These are phyloP conservation scores for Miniopterus natalensis DNA, from an alignment of 2,113 vertebrate genomes.

Conservation along the genomic window DNA sequence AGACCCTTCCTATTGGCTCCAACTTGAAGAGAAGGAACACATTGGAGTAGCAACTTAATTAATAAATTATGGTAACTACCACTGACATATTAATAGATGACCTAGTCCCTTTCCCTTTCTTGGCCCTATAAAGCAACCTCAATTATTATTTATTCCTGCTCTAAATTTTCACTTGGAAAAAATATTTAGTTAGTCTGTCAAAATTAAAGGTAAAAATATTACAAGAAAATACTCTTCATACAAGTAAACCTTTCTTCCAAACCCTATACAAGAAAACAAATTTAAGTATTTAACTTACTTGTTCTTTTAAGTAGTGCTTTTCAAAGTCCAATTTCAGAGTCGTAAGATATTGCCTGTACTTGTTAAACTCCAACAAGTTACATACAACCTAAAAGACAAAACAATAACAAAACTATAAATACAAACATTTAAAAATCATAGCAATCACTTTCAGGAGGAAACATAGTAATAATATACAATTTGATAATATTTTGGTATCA, in stretches of 20 bases:
- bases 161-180: constrained; percentile 42
- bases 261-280: not conserved
- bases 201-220: constrained; percentile 25
- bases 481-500: not conserved
- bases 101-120: not conserved
- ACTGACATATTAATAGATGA: not conserved
- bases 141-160: not conserved
- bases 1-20: not conserved
- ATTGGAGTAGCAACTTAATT: not conserved
- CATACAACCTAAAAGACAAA: constrained; percentile 82
- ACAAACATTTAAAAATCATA: constrained; percentile 23
- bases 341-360: constrained; percentile 84
- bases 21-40: not conserved
- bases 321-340: constrained; percentile 85
- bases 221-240: not conserved
- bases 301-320: constrained; percentile 86
- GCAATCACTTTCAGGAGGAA: not conserved
- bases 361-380: constrained; percentile 84
- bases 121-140: not conserved
- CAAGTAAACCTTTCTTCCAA: not conserved
- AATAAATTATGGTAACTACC: not conserved
- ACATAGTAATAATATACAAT: not conserved
- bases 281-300: constrained; percentile 81
- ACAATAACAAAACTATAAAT: not conserved
- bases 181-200: not conserved